Conservation (phyloP, 1,140 invertebrate species). For the Paraescarpia echinospica region DNA sequence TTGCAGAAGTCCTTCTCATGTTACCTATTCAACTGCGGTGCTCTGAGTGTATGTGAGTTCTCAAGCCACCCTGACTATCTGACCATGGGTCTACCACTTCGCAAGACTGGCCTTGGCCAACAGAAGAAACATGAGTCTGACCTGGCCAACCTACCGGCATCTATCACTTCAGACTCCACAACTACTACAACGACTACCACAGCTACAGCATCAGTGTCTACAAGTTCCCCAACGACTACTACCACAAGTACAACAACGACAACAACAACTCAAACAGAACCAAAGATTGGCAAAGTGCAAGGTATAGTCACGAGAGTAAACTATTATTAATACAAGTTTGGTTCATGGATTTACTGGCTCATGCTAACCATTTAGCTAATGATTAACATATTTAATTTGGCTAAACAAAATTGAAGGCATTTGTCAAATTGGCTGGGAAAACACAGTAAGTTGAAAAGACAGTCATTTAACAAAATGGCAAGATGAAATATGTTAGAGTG, state of each 20-base stretch:
- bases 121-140: constrained; percentile 26
- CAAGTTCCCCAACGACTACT: background rate
- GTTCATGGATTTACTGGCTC: too few species aligned
- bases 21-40: constrained; percentile 88
- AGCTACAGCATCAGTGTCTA: constrained; percentile 8
- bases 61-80: constrained; percentile 85
- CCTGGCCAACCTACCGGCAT: constrained; percentile 8
- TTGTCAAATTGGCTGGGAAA: too few species aligned
- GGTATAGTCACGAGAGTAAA: background rate
- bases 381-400: too few species aligned
- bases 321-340: too few species aligned
- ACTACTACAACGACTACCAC: constrained; percentile 11
- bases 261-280: background rate
- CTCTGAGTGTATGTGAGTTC: constrained; percentile 86
- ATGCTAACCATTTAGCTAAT: background rate
- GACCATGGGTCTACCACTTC: constrained; percentile 75
- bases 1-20: constrained; percentile 77
- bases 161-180: background rate
- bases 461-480: too few species aligned
- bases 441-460: too few species aligned
- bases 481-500: too few species aligned
- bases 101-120: constrained; percentile 56
- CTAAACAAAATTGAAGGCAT: too few species aligned
- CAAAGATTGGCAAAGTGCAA: constrained; percentile 15
- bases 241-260: constrained; percentile 2